A percentile compares a stretch with the other conserved stretches of the same genome.
Conservation (phyloP, 2,797 vertebrate species). For the Hapalemur alaotrensis region DNA sequence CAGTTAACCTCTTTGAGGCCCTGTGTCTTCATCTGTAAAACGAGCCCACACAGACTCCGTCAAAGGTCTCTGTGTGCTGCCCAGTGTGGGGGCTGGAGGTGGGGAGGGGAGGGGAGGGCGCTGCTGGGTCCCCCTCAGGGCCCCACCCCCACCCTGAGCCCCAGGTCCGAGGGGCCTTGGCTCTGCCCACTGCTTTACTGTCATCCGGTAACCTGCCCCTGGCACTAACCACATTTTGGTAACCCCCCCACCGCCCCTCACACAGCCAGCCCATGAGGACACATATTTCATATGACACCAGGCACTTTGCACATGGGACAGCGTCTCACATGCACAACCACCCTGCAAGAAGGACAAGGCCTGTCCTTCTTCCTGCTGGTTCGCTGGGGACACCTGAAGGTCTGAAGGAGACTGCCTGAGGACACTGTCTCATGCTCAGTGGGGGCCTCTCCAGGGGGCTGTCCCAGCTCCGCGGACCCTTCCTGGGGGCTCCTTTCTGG, state of each 20-base stretch:
- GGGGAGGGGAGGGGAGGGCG: accelerated
- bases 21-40: not conserved
- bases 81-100: not conserved
- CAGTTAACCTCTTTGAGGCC: not conserved
- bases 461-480: not conserved
- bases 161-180: not conserved
- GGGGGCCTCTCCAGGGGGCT: not conserved
- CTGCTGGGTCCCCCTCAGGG: not conserved
- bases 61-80: not conserved
- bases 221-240: not conserved
- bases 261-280: not conserved
- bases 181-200: not conserved
- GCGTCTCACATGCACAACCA: accelerated
- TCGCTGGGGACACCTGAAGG: not conserved
- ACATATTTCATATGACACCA: not conserved
- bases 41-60: not conserved
- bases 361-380: not conserved
- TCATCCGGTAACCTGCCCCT: not conserved
- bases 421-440: not conserved
- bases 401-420: not conserved
- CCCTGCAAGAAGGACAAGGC: too few relatives aligned
- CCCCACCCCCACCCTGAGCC: not conserved
- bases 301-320: not conserved
- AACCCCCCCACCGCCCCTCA: not conserved
- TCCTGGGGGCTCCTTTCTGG: not conserved